A percentile compares a stretch with the other conserved stretches of the same genome.
phyloP scores from a whole-genome alignment of 2,888 invertebrate species.

The Coelopa pilipes region DNA sequence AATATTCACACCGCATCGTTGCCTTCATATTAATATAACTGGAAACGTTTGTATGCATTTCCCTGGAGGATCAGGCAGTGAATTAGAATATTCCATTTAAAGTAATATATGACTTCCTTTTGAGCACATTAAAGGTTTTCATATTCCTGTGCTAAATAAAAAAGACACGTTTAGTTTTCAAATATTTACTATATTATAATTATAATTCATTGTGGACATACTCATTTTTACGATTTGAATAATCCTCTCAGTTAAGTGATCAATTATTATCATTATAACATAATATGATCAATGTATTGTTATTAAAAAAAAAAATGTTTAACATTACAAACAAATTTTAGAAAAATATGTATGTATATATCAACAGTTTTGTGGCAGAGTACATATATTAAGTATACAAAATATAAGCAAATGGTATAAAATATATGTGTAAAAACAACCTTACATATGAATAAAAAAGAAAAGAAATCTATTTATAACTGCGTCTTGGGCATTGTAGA shows the following conservation, averaged over 20 bases:
- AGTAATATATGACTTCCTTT: no score
- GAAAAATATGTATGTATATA: constrained; percentile 15
- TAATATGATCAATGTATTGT: neutral
- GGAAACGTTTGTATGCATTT: no score
- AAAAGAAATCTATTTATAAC: neutral
- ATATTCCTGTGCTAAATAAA: no score
- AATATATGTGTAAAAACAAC: constrained; percentile 12
- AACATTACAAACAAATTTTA: constrained; percentile 13
- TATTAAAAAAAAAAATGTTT: constrained; percentile 14
- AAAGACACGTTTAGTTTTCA: no score
- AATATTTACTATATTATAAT: no score
- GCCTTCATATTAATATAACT: no score
- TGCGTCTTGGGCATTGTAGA: neutral
- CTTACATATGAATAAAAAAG: neutral
- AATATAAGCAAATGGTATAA: constrained; percentile 11
- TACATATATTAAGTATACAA: constrained; percentile 19
- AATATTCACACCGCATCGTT: no score
- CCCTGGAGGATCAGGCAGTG: no score
- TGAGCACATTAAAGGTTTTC: no score
- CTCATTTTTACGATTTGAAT: no score
- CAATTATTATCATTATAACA: neutral
- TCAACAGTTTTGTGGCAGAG: constrained; percentile 28
- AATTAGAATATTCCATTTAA: no score
- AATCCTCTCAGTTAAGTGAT: neutral
- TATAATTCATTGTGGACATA: no score